phyloP scores from a whole-genome alignment of 2,797 vertebrate genomes.

The Acanthurus tractus region DNA sequence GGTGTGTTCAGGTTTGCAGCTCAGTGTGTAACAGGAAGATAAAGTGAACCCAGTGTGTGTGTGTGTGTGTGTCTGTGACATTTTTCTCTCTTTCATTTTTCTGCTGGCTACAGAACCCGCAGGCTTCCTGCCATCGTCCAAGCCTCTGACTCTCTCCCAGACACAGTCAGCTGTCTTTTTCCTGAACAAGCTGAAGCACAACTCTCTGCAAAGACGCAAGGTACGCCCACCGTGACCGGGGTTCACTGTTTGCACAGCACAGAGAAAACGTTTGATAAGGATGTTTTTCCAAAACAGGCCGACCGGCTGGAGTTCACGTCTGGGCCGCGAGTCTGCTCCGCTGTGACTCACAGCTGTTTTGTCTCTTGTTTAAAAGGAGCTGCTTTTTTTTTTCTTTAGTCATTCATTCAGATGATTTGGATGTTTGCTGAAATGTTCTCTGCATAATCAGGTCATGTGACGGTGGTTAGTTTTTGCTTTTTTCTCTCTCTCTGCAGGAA shows the following conservation, averaged over 20 bases:
- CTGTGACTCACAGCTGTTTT: slow-evolving; percentile 25
- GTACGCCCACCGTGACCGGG: slow-evolving; percentile 68
- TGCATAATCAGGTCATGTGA: slow-evolving; percentile 51
- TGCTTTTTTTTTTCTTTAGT: background rate
- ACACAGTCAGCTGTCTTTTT: slow-evolving; percentile 89
- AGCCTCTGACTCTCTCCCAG: slow-evolving; percentile 68
- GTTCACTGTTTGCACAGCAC: slow-evolving; percentile 50
- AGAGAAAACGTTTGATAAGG: slow-evolving; percentile 41
- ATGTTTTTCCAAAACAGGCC: slow-evolving; percentile 26
- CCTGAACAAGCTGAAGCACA: slow-evolving; percentile 92
- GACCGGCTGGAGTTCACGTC: slow-evolving; percentile 40
- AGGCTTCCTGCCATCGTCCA: slow-evolving; percentile 60
- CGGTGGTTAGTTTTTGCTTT: background rate
- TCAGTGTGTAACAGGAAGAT: slow-evolving; percentile 9
- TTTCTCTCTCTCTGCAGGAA: slow-evolving; percentile 73
- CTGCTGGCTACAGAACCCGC: slow-evolving; percentile 71
- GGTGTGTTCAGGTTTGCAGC: slow-evolving; percentile 27
- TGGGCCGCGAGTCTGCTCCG: background rate
- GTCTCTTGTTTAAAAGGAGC: slow-evolving; percentile 12
- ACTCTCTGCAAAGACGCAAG: slow-evolving; percentile 86
- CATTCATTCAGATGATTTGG: background rate
- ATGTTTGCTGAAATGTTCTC: background rate
- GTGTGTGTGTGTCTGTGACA: slow-evolving; percentile 38
- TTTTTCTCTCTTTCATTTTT: slow-evolving; percentile 23
- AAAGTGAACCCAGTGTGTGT: slow-evolving; percentile 29